Conservation (phyloP, 2,113 vertebrate genomes). For the Heloderma charlesbogerti region DNA sequence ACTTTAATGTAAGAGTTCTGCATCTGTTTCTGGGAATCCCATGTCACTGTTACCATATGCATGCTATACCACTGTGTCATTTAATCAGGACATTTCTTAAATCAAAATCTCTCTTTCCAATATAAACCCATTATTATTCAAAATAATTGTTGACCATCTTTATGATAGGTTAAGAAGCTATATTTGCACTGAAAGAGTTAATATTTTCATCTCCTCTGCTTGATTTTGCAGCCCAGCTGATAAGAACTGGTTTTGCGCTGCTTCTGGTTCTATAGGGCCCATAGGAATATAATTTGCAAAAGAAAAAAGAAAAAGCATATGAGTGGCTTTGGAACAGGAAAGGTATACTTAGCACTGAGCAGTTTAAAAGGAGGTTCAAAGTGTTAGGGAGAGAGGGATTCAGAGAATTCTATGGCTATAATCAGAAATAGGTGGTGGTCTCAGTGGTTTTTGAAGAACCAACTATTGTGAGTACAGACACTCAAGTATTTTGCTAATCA, state of each 20-base stretch:
- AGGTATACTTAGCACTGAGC: not conserved
- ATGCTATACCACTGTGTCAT: not conserved
- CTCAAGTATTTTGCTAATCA: conserved; percentile 15
- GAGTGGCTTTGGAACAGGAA: not conserved
- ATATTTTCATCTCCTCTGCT: not conserved
- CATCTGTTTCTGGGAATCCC: not conserved
- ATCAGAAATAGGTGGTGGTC: not conserved
- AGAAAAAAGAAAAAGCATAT: not conserved
- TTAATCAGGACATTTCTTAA: not conserved
- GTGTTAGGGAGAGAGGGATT: not conserved
- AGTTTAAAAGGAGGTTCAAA: not conserved
- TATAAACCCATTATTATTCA: not conserved
- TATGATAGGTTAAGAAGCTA: not conserved
- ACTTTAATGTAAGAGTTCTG: not conserved
- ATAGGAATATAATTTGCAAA: not conserved
- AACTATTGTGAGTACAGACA: not conserved
- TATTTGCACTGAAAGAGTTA: not conserved
- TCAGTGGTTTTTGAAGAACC: not conserved
- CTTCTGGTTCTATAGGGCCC: too few relatives aligned
- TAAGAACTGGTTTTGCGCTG: not conserved
- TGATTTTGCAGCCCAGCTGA: not conserved
- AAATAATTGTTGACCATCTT: not conserved
- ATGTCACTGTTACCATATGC: not conserved
- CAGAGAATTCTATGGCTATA: not conserved
- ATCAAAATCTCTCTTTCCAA: not conserved